Percentiles rank a stretch among this genome's conserved stretches.
phyloP scores from a whole-genome alignment of 1,140 invertebrate species.

The Bombus picipes region DNA sequence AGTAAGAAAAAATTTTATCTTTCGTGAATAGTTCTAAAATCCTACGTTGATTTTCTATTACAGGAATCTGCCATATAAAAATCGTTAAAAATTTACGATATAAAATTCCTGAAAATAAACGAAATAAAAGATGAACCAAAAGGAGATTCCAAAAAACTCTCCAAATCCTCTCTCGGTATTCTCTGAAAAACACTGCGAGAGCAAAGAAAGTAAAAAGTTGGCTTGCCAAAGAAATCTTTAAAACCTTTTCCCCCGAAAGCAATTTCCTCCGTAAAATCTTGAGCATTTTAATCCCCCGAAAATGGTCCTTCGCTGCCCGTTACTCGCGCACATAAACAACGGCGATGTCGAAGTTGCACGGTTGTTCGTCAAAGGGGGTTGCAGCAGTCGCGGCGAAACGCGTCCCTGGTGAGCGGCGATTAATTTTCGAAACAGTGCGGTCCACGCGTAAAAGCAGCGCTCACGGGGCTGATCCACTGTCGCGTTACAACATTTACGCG shows the following conservation, averaged over 20 bases:
- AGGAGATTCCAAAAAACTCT: no score
- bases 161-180: no score
- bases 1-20: no score
- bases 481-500: conserved; percentile 35
- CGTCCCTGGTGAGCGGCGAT: conserved; percentile 10
- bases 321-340: background rate
- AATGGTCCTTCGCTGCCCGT: background rate
- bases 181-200: no score
- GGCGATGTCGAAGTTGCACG: background rate
- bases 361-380: conserved; percentile 22
- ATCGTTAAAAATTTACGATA: background rate
- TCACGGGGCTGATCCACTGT: conserved; percentile 2
- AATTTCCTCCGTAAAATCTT: background rate
- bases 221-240: background rate
- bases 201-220: background rate
- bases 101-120: no score
- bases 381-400: background rate
- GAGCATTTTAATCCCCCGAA: background rate
- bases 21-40: no score
- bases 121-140: no score
- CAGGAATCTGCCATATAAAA: background rate
- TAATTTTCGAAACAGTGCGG: conserved; percentile 35
- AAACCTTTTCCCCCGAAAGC: no score
- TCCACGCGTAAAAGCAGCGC: conserved; percentile 8
- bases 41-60: background rate